Conservation (phyloP, 2,113 vertebrate genomes). For the Otocyon megalotis region DNA sequence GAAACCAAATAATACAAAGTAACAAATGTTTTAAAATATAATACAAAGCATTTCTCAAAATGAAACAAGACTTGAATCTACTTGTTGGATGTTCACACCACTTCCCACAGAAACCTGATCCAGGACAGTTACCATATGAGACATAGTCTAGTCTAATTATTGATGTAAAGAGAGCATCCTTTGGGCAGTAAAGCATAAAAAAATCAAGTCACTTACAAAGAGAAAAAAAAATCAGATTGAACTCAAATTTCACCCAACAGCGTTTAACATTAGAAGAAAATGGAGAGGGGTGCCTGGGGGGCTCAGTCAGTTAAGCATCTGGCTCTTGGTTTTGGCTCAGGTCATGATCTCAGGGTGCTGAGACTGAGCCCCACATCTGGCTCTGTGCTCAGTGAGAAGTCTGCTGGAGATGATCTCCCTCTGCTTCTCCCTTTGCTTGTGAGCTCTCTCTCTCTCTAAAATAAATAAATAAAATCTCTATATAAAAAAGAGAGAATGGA, state of each 20-base stretch:
- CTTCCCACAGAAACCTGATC: background rate
- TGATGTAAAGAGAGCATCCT: background rate
- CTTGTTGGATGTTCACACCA: background rate
- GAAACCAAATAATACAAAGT: background rate
- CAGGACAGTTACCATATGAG: background rate
- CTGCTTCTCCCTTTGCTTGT: background rate
- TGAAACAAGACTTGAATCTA: slow-evolving; percentile 28
- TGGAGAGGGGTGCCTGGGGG: background rate
- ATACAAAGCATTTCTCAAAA: slow-evolving; percentile 18
- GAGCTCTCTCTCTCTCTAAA: background rate
- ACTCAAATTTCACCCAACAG: slow-evolving; percentile 59
- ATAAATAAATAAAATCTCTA: background rate
- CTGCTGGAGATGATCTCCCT: background rate
- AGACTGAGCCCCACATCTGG: background rate
- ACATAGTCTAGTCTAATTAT: background rate
- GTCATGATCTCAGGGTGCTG: background rate
- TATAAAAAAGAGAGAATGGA: background rate
- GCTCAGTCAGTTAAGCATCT: background rate
- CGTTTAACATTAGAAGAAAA: slow-evolving; percentile 11
- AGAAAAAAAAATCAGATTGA: slow-evolving; percentile 1
- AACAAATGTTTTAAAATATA: background rate
- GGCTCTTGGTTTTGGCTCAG: background rate
- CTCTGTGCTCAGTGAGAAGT: background rate
- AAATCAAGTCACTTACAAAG: background rate
- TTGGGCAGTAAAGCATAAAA: background rate